A percentile compares a stretch with the other conserved stretches of the same genome.
Evolutionary conservation across 2,888 invertebrate genomes (phyloP).

Genomic region (Odontomyia ornata): DNA sequence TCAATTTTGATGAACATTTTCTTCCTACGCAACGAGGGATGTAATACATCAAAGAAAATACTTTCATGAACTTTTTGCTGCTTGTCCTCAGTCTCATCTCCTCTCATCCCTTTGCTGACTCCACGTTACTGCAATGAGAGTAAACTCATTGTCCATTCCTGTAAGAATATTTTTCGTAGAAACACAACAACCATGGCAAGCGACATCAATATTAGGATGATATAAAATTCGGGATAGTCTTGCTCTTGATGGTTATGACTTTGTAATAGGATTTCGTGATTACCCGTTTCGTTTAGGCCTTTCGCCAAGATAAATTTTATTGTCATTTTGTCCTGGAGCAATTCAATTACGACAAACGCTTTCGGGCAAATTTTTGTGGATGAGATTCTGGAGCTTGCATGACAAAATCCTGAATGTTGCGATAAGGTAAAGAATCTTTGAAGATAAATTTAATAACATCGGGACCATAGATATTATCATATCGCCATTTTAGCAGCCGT

Average conservation of each 20-base stretch:
- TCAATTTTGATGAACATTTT: background rate
- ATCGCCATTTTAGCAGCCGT: slow-evolving; percentile 10
- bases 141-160: background rate
- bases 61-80: background rate
- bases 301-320: slow-evolving; percentile 48
- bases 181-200: background rate
- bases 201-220: slow-evolving; percentile 31
- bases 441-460: slow-evolving; percentile 38
- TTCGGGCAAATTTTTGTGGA: slow-evolving; percentile 27
- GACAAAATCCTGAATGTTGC: background rate
- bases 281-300: slow-evolving; percentile 48
- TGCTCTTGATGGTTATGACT: slow-evolving; percentile 48
- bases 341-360: slow-evolving; percentile 49
- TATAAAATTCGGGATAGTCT: slow-evolving; percentile 33
- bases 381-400: background rate
- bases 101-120: background rate
- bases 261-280: slow-evolving; percentile 50
- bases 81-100: background rate
- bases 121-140: background rate
- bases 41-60: slow-evolving; percentile 6
- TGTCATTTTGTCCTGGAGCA: slow-evolving; percentile 46
- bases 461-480: slow-evolving; percentile 25
- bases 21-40: background rate
- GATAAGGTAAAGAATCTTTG: slow-evolving; percentile 39
- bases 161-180: background rate